These are phyloP conservation scores for Anser brachyrhynchus DNA, from an alignment of 2,113 vertebrate genomes.

Conservation along the genomic window DNA sequence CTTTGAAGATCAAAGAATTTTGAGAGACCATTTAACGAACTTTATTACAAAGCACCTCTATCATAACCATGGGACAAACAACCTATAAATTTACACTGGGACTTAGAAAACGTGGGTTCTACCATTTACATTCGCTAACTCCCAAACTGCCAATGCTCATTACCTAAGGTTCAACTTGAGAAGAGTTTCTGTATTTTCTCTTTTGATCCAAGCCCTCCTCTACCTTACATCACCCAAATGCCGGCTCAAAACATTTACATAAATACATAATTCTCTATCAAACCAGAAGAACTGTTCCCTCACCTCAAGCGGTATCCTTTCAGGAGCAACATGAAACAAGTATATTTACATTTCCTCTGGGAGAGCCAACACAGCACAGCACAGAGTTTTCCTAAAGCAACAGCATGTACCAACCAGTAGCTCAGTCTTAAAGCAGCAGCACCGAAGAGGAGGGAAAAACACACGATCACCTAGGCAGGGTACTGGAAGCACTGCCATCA, in stretches of 20 bases:
- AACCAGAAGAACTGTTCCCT: background rate
- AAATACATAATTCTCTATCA: background rate
- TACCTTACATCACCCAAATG: background rate
- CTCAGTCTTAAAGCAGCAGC: background rate
- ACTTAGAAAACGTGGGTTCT: background rate
- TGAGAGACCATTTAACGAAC: background rate
- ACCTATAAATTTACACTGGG: background rate
- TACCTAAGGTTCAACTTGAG: background rate
- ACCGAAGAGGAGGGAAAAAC: background rate
- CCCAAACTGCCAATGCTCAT: background rate
- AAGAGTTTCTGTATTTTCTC: background rate
- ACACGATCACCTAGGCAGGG: background rate
- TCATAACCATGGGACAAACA: background rate
- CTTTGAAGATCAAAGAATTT: background rate
- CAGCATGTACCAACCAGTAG: background rate
- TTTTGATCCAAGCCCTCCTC: background rate
- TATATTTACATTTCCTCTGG: background rate
- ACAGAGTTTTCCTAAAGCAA: background rate
- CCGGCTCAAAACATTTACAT: background rate
- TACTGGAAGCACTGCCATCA: background rate
- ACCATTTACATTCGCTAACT: background rate
- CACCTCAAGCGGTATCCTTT: background rate
- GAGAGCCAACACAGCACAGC: background rate
- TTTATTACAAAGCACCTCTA: background rate
- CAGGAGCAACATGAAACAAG: background rate